Evolutionary conservation across 2,797 vertebrate genomes (phyloP).

Genomic region (Anolis apletophallus): DNA sequence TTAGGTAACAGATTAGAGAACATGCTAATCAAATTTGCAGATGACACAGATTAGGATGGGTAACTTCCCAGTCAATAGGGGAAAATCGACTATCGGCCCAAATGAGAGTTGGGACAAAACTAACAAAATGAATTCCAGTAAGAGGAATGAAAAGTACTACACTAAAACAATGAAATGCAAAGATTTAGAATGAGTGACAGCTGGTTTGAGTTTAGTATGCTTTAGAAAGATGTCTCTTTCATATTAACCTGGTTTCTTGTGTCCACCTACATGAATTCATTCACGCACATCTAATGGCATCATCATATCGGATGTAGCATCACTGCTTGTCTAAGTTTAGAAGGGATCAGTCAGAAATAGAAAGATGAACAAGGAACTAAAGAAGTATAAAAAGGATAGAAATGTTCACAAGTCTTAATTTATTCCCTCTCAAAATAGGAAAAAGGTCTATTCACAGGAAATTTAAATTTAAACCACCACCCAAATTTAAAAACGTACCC

Average conservation of each 20-base stretch:
- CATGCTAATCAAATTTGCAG: too few relatives aligned
- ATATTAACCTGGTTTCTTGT: neutral
- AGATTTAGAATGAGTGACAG: too few relatives aligned
- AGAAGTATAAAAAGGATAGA: neutral
- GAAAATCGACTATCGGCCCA: too few relatives aligned
- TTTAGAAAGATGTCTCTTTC: neutral
- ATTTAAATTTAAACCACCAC: neutral
- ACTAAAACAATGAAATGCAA: too few relatives aligned
- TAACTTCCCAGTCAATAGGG: too few relatives aligned
- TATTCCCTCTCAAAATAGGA: neutral
- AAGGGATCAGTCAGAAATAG: neutral
- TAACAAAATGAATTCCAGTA: too few relatives aligned
- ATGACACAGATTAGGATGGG: too few relatives aligned
- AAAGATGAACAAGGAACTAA: neutral
- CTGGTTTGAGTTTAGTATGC: neutral
- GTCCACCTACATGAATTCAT: neutral
- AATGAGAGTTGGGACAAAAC: too few relatives aligned
- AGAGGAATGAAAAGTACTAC: too few relatives aligned
- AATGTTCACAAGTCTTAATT: neutral
- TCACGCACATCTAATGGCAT: neutral
- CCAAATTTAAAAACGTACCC: neutral
- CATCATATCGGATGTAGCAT: neutral
- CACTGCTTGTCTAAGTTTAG: neutral
- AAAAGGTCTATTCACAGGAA: neutral
- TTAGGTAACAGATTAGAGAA: too few relatives aligned